These are phyloP conservation scores for Neodiprion lecontei DNA, from an alignment of 1,140 invertebrate genomes.

Conservation along the genomic window DNA sequence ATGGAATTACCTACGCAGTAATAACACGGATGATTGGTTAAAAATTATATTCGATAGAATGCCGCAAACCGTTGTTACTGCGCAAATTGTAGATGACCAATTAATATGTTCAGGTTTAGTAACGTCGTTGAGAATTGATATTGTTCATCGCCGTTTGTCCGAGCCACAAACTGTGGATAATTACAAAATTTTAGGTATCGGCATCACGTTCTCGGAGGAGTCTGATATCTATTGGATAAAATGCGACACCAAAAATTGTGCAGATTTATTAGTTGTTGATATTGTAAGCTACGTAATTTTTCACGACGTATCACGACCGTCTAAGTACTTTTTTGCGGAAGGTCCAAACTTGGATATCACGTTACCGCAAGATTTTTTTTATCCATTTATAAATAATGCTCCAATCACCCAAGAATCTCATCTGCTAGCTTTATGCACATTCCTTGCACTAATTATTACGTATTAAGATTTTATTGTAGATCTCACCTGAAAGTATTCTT, in stretches of 20 bases:
- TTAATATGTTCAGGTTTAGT: conserved; percentile 56
- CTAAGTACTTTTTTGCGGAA: conserved; percentile 63
- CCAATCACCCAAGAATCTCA: not conserved
- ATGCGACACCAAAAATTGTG: conserved; percentile 42
- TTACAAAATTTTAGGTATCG: conserved; percentile 52
- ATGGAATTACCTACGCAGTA: conserved; percentile 65
- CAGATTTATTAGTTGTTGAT: conserved; percentile 40
- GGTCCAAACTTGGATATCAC: conserved; percentile 68
- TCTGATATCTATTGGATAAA: conserved; percentile 48
- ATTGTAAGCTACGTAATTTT: conserved; percentile 65
- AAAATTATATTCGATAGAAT: conserved; percentile 57
- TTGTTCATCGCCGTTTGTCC: conserved; percentile 53
- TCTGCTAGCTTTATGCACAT: not conserved
- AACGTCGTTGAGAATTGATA: conserved; percentile 62
- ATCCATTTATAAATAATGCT: conserved; percentile 63
- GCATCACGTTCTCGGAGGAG: conserved; percentile 46
- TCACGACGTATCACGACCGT: conserved; percentile 65
- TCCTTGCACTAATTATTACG: not conserved
- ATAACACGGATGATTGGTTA: conserved; percentile 63
- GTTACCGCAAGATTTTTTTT: conserved; percentile 75
- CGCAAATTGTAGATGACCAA: conserved; percentile 39
- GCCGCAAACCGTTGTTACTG: conserved; percentile 39
- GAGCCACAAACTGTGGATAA: conserved; percentile 48
- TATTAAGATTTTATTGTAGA: not conserved
- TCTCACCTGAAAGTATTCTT: not conserved